Evolutionary conservation across 2,797 vertebrate species (phyloP).

Genomic region (Smutsia temminckii): DNA sequence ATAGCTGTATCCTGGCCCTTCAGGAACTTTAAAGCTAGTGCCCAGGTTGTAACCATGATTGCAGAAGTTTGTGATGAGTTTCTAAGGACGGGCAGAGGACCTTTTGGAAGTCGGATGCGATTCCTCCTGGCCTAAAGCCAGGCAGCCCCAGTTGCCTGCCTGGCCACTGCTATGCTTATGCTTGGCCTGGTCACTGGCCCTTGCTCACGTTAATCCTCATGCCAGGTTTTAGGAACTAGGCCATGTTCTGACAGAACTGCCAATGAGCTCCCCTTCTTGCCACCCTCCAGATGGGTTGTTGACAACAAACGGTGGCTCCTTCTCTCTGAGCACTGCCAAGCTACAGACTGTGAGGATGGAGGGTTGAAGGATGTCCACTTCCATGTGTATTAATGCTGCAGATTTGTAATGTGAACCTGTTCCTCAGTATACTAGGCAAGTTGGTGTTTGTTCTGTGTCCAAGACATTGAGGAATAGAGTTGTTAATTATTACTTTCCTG

Average conservation of each 20-base stretch:
- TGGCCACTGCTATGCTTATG: fast-evolving
- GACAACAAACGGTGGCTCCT: neutral
- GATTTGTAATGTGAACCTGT: neutral
- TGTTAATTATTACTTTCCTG: neutral
- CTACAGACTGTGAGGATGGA: neutral
- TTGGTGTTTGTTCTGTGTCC: neutral
- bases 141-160: neutral
- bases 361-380: neutral
- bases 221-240: constrained; percentile 64
- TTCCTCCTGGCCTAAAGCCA: neutral
- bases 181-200: neutral
- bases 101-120: neutral
- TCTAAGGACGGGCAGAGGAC: neutral
- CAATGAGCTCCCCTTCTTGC: neutral
- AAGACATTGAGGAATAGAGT: neutral
- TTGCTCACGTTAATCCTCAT: neutral
- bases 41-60: neutral
- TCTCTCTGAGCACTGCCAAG: neutral
- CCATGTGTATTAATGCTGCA: neutral
- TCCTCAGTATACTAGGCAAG: neutral
- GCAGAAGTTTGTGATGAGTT: neutral
- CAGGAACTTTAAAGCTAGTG: neutral
- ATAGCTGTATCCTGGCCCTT: neutral
- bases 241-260: constrained; percentile 55
- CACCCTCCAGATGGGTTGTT: constrained; percentile 1